Percentiles rank a stretch among this genome's conserved stretches.
Conservation (phyloP, 2,113 vertebrate genomes). For the Zonotrichia leucophrys region DNA sequence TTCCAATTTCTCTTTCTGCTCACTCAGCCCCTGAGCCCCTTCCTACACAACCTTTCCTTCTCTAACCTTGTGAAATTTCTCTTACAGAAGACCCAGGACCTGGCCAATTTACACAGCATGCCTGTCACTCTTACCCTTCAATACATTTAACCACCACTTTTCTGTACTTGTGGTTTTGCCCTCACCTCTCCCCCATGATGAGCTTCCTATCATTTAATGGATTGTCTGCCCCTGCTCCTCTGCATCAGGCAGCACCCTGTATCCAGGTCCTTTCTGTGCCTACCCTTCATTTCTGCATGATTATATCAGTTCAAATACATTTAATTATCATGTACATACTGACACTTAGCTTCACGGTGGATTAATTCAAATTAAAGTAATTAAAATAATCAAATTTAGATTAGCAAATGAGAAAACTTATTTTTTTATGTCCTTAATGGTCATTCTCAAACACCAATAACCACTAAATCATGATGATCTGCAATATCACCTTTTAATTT, state of each 20-base stretch:
- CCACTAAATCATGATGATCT: neutral
- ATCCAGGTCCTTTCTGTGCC: neutral
- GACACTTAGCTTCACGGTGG: conserved; percentile 21
- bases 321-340: conserved; percentile 13
- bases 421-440: conserved; percentile 16
- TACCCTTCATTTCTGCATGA: neutral
- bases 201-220: neutral
- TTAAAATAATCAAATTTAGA: conserved; percentile 49
- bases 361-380: conserved; percentile 46
- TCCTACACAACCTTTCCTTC: neutral
- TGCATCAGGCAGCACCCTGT: neutral
- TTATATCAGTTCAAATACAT: neutral
- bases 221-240: neutral
- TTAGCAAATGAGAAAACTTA: conserved; percentile 35
- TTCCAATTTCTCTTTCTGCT: neutral
- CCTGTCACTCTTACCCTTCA: neutral
- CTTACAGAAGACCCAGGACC: neutral
- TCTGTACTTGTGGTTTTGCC: neutral
- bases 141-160: neutral
- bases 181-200: neutral
- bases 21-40: neutral
- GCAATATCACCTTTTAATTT: conserved; percentile 3
- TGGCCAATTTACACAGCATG: neutral
- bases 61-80: neutral
- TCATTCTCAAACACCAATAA: conserved; percentile 15